Conservation (phyloP, 2,113 vertebrate genomes). For the Strix uralensis region DNA sequence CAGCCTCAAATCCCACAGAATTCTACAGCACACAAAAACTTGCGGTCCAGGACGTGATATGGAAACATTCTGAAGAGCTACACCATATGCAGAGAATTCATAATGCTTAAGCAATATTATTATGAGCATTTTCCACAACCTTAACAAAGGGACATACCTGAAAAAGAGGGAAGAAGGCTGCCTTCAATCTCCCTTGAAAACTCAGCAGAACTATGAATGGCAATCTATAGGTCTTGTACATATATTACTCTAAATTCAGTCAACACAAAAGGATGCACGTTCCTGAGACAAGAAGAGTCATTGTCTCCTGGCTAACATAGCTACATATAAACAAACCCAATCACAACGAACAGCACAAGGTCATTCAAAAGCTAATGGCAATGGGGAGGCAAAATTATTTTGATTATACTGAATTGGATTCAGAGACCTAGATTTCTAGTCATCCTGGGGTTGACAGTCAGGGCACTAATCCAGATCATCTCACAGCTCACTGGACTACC, state of each 20-base stretch:
- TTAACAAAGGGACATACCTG: not conserved
- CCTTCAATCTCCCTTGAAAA: not conserved
- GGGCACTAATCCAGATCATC: conserved; percentile 35
- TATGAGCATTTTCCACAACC: not conserved
- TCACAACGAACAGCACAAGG: not conserved
- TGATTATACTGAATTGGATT: not conserved
- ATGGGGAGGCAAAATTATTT: not conserved
- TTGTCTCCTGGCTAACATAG: not conserved
- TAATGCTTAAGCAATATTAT: not conserved
- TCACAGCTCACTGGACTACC: not conserved
- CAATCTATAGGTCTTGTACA: not conserved
- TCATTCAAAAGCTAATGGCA: not conserved
- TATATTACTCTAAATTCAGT: not conserved
- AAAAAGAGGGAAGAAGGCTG: not conserved
- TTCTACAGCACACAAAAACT: not conserved
- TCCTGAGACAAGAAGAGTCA: not conserved
- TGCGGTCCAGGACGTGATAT: rapidly evolving
- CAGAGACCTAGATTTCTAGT: not conserved
- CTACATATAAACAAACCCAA: not conserved
- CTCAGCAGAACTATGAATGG: not conserved
- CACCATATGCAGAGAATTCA: not conserved
- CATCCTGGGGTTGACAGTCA: not conserved
- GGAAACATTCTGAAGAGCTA: not conserved
- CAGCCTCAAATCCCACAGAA: not conserved
- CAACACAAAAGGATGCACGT: not conserved